Evolutionary conservation across 1,140 invertebrate species (phyloP).

Genomic region (Papilio dardanus): DNA sequence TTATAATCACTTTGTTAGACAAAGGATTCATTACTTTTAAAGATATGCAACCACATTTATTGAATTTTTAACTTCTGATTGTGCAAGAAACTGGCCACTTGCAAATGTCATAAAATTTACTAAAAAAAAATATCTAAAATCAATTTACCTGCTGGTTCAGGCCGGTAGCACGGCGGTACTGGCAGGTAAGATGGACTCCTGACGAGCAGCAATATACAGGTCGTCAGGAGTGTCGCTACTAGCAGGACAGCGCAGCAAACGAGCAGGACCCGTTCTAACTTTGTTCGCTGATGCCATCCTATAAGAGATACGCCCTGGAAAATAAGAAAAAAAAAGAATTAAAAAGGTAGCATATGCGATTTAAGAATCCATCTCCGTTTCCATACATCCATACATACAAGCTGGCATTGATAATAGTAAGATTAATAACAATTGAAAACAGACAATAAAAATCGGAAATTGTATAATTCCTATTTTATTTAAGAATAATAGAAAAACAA

Average conservation of each 20-base stretch:
- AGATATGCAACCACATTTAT: background rate
- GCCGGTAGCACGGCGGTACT: conserved; percentile 67
- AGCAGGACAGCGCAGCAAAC: conserved; percentile 71
- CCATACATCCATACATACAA: no score
- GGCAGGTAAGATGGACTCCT: conserved; percentile 60
- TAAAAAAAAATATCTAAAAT: no score
- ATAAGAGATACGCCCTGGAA: conserved; percentile 85
- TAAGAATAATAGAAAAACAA: background rate
- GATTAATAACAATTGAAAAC: background rate
- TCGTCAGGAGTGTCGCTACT: conserved; percentile 69
- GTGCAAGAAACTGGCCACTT: background rate
- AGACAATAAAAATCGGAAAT: background rate
- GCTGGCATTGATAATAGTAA: no score
- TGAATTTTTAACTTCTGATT: background rate
- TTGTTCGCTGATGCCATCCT: conserved; percentile 83
- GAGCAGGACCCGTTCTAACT: conserved; percentile 81
- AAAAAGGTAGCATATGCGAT: no score
- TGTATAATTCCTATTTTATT: background rate
- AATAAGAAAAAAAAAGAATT: conserved; percentile 54
- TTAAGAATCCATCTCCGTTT: no score
- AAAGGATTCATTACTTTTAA: background rate
- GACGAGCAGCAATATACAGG: conserved; percentile 57
- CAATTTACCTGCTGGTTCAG: conserved; percentile 60
- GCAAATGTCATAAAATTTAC: background rate
- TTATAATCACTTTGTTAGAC: background rate